Evolutionary conservation across 1,140 invertebrate genomes (phyloP).

Genomic region (Papilio machaon): DNA sequence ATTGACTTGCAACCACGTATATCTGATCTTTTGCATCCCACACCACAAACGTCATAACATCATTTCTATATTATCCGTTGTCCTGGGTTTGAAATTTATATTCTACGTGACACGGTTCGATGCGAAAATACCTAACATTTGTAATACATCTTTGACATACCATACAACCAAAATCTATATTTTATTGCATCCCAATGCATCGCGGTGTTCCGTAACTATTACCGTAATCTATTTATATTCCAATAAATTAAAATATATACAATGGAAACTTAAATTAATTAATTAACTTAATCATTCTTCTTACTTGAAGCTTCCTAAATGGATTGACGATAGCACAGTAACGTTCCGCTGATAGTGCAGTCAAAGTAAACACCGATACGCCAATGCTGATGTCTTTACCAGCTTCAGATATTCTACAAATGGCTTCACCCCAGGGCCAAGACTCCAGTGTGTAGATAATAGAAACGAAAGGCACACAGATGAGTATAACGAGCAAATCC

Average conservation of each 20-base stretch:
- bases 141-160: too few species aligned
- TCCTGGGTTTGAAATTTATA: too few species aligned
- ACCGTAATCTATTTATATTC: neutral
- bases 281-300: slow-evolving; percentile 15
- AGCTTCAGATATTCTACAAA: slow-evolving; percentile 94
- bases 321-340: slow-evolving; percentile 96
- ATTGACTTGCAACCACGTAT: too few species aligned
- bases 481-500: slow-evolving; percentile 91
- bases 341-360: slow-evolving; percentile 93
- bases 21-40: too few species aligned
- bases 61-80: too few species aligned
- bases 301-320: slow-evolving; percentile 87
- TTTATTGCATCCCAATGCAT: too few species aligned
- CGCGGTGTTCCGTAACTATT: neutral
- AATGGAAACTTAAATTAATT: neutral
- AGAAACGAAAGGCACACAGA: slow-evolving; percentile 94
- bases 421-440: slow-evolving; percentile 91
- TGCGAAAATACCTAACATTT: too few species aligned
- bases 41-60: too few species aligned
- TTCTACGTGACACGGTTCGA: too few species aligned
- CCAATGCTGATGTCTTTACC: slow-evolving; percentile 95
- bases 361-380: slow-evolving; percentile 96
- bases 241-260: neutral
- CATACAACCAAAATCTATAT: too few species aligned
- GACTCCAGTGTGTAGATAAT: slow-evolving; percentile 93